Percentiles rank a stretch among this genome's conserved stretches.
phyloP scores from a whole-genome alignment of 2,113 vertebrate genomes.

The Ptyas mucosa region DNA sequence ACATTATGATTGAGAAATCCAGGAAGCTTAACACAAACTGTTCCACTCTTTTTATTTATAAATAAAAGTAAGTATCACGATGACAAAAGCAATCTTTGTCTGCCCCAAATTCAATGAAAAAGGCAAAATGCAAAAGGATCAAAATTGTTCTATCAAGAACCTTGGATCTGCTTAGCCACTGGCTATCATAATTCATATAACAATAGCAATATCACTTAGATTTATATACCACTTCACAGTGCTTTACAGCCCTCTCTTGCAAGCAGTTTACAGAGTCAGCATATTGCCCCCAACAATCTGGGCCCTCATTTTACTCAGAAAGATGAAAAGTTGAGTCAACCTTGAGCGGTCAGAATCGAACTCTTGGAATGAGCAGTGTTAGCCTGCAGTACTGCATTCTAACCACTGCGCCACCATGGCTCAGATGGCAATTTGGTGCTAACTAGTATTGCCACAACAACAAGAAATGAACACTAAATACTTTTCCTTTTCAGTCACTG shows the following conservation, averaged over 20 bases:
- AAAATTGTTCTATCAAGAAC: background rate
- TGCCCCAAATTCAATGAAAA: background rate
- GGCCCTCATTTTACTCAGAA: too few relatives aligned
- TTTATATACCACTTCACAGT: too few relatives aligned
- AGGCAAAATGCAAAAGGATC: background rate
- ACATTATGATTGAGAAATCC: background rate
- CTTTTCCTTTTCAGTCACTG: background rate
- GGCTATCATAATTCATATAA: background rate
- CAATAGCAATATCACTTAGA: too few relatives aligned
- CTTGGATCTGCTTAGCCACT: too few relatives aligned
- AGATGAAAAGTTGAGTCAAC: too few relatives aligned
- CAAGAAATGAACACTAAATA: background rate
- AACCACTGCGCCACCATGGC: too few relatives aligned
- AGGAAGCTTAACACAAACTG: background rate
- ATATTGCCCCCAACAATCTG: too few relatives aligned
- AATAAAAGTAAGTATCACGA: background rate
- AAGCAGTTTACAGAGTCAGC: too few relatives aligned
- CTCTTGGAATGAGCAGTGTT: too few relatives aligned
- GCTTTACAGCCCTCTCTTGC: too few relatives aligned
- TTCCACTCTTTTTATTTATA: background rate
- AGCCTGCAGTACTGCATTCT: too few relatives aligned
- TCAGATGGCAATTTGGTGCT: background rate
- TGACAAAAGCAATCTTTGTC: background rate
- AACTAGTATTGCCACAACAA: background rate
- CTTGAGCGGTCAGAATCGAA: too few relatives aligned